These are phyloP conservation scores for Acronicta psi DNA, from an alignment of 2,888 invertebrate genomes.

Conservation along the genomic window DNA sequence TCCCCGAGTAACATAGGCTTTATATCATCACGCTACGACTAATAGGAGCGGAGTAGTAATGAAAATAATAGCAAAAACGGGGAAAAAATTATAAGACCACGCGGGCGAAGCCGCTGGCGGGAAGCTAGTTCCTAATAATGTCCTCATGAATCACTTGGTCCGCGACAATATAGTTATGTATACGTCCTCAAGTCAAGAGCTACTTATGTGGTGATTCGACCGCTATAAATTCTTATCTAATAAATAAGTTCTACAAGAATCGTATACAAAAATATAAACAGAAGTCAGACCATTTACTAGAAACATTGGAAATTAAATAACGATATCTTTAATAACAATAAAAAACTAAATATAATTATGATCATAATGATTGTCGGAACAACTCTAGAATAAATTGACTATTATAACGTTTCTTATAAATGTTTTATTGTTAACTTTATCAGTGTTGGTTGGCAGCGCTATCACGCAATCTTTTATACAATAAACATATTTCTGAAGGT, in stretches of 20 bases:
- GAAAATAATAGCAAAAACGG: too few relatives aligned
- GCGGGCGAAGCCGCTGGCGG: too few relatives aligned
- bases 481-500: slow-evolving; percentile 43
- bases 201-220: too few relatives aligned
- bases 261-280: neutral
- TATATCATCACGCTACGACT: too few relatives aligned
- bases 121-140: too few relatives aligned
- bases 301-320: neutral
- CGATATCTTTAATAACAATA: neutral
- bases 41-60: too few relatives aligned
- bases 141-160: too few relatives aligned
- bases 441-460: slow-evolving; percentile 21
- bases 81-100: too few relatives aligned
- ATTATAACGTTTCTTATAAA: slow-evolving; percentile 35
- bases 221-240: neutral
- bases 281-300: neutral
- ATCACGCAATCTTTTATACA: slow-evolving; percentile 45
- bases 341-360: slow-evolving; percentile 9
- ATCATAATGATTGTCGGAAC: slow-evolving; percentile 10
- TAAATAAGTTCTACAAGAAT: neutral
- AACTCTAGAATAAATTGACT: slow-evolving; percentile 30
- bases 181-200: too few relatives aligned
- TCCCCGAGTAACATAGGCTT: too few relatives aligned
- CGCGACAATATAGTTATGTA: too few relatives aligned
- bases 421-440: slow-evolving; percentile 46